Percentiles rank a stretch among this genome's conserved stretches.
These are phyloP conservation scores for Cetonia aurata DNA, from an alignment of 2,888 invertebrate genomes.

Conservation along the genomic window DNA sequence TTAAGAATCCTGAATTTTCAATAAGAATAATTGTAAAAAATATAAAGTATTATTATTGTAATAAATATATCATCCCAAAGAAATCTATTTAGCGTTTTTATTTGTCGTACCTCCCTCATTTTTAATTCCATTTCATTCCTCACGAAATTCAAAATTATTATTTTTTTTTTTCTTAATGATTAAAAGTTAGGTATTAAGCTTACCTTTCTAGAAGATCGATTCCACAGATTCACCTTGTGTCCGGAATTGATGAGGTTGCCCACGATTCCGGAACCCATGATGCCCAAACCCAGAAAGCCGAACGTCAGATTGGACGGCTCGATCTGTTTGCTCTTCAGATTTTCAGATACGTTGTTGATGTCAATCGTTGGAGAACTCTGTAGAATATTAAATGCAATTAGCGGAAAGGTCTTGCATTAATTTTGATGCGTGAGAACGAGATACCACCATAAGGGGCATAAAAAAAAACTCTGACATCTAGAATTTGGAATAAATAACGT, in stretches of 20 bases:
- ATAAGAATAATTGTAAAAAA: too few relatives aligned
- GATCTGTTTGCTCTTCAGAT: slow-evolving; percentile 86
- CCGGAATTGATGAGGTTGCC: slow-evolving; percentile 95
- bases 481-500: too few relatives aligned
- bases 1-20: too few relatives aligned
- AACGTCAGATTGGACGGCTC: slow-evolving; percentile 88
- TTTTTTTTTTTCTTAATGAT: too few relatives aligned
- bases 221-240: slow-evolving; percentile 95
- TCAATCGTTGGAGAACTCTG: slow-evolving; percentile 74
- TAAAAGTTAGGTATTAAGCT: slow-evolving; percentile 58
- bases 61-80: too few relatives aligned
- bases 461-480: background rate
- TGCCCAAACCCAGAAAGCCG: slow-evolving; percentile 95
- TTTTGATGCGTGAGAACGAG: too few relatives aligned
- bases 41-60: too few relatives aligned
- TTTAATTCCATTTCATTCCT: too few relatives aligned
- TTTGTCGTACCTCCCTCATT: too few relatives aligned
- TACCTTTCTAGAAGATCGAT: slow-evolving; percentile 92
- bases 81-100: too few relatives aligned
- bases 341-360: slow-evolving; percentile 81
- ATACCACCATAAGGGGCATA: background rate
- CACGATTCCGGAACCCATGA: slow-evolving; percentile 95
- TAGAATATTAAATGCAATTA: background rate
- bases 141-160: too few relatives aligned
- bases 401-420: background rate